Evolutionary conservation across 2,113 vertebrate genomes (phyloP).

Genomic region (Chiloscyllium plagiosum): DNA sequence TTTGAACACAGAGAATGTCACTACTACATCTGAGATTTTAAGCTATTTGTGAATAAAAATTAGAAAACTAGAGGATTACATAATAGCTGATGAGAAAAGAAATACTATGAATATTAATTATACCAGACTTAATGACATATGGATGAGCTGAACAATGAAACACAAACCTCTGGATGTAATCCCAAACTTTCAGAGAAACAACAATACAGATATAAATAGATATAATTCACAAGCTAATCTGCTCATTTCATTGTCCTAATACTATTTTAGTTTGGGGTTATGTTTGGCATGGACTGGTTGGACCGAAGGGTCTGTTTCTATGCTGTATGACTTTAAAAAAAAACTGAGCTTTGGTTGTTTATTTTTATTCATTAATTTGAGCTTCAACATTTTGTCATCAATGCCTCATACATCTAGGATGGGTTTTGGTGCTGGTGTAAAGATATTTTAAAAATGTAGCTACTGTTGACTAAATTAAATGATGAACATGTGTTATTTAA

Average conservation of each 20-base stretch:
- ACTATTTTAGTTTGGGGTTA: too few species aligned
- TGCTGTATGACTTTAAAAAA: too few species aligned
- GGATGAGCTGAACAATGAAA: background rate
- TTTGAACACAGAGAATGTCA: background rate
- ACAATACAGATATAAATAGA: background rate
- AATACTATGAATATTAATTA: background rate
- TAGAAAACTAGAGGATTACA: background rate
- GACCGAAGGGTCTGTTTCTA: too few species aligned
- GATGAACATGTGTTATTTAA: background rate
- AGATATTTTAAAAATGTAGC: background rate
- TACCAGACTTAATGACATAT: too few species aligned
- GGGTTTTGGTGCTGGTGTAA: background rate
- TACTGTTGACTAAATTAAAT: conserved; percentile 17
- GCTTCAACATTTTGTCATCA: background rate
- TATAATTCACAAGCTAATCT: background rate
- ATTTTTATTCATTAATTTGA: conserved; percentile 11
- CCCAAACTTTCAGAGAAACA: background rate
- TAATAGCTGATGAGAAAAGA: background rate
- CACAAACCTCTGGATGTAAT: background rate
- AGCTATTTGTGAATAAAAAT: background rate
- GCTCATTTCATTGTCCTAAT: background rate
- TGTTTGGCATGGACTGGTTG: too few species aligned
- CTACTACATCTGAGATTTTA: background rate
- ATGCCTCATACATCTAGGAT: background rate
- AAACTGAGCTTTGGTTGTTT: background rate